Conservation (phyloP, 1,140 invertebrate species). For the Tetramorium parvispinum region DNA sequence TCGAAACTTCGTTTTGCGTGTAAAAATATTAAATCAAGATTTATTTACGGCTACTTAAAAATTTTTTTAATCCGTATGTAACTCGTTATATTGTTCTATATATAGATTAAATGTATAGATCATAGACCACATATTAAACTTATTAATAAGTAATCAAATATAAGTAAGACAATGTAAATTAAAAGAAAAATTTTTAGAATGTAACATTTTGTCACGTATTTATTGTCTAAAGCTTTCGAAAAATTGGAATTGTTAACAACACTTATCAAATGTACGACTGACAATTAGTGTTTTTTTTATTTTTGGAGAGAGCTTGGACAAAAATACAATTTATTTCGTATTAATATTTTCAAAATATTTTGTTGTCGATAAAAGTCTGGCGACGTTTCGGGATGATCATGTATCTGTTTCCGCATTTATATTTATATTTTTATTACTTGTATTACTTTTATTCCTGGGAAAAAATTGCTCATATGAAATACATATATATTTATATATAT, state of each 20-base stretch:
- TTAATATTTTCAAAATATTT: neutral
- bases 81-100: too few species aligned
- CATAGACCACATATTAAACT: too few species aligned
- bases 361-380: neutral
- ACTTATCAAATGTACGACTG: neutral
- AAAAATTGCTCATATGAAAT: too few species aligned
- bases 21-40: neutral
- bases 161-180: too few species aligned
- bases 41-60: neutral
- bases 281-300: too few species aligned
- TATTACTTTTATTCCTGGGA: too few species aligned
- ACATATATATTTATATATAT: too few species aligned
- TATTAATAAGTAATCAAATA: too few species aligned
- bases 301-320: neutral
- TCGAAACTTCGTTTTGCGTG: neutral
- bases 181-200: too few species aligned
- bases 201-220: neutral
- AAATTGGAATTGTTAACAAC: neutral
- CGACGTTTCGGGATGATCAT: neutral
- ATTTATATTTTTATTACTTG: neutral
- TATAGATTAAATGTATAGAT: too few species aligned
- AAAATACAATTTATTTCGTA: neutral
- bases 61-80: too few species aligned
- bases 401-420: neutral
- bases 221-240: neutral